Evolutionary conservation across 2,888 invertebrate genomes (phyloP), one percentile per base, ranked within the genome.

Genomic region (Temnothorax rugatulus): DNA sequence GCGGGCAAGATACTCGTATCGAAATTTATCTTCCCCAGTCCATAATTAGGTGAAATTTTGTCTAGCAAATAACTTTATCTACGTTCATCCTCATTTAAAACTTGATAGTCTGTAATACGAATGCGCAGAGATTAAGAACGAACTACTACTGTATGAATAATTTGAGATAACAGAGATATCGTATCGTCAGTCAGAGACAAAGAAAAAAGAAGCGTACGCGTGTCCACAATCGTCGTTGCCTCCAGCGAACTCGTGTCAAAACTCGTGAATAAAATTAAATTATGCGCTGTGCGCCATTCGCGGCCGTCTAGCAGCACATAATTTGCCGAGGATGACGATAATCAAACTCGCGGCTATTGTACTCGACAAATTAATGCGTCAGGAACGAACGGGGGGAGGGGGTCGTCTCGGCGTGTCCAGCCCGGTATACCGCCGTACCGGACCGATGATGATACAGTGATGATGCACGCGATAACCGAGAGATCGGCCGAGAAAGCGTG

Each of bases 401-500:
- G 54, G 38, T 18, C 41, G 5, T 34, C 29, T n/a, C n/a, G 63
- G 29, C n/a, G 47, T 25, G 38, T 8, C 34, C 21, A 18, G 11
- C 1, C 38, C 15, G 47, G 4, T n/a, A 5, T 11, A 29, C 29
- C 29, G 7, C 18, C 7, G 15, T 29, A 29, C 7, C 34, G 18
- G 18, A 8, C 63, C 41, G n/a, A 15, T 7, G 68, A 41, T 9
- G 41, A 68, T 41, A 54, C 41, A 15, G 18, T 25, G 50, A 44
- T n/a, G 52, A 77, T 9, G 25, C 54, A n/a, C 34, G 47, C 73
- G 73, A 79, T 73, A 38, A 47, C 21, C 47, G 5, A 34, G 73
- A 50, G 59, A 61, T 73, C 47, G 73, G 8, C 25, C 75, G 75
- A 84, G 38, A 71, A 85, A 81, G 50, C 38, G 74, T 63, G 38